phyloP scores from a whole-genome alignment of 2,113 vertebrate species.

The Callocephalon fimbriatum region DNA sequence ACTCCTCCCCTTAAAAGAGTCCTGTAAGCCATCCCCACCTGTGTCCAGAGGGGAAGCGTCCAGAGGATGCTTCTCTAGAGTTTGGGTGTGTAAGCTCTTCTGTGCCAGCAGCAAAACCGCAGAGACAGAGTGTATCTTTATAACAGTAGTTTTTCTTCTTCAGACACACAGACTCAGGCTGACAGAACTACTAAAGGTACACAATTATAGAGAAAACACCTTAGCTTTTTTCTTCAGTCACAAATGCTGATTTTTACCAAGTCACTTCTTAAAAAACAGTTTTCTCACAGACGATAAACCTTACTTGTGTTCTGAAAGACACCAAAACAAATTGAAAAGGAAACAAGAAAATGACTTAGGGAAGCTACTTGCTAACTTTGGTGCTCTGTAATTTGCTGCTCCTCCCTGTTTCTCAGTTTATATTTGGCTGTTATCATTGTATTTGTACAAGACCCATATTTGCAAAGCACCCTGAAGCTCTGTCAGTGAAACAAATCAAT shows the following conservation, averaged over 20 bases:
- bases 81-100: not conserved
- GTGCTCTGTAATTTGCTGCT: conserved; percentile 11
- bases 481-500: not conserved
- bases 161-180: not conserved
- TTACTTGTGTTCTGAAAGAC: not conserved
- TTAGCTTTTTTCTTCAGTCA: not conserved
- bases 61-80: not conserved
- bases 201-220: not conserved
- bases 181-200: not conserved
- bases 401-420: not conserved
- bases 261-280: not conserved
- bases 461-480: not conserved
- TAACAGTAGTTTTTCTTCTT: not conserved
- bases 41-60: not conserved
- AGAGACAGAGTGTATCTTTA: not conserved
- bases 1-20: not conserved
- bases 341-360: not conserved
- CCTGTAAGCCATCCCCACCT: not conserved
- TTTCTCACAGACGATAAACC: not conserved
- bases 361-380: not conserved
- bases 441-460: not conserved
- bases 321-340: not conserved
- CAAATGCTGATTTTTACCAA: not conserved
- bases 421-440: not conserved
- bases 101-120: not conserved